Base-by-base conservation (phyloP, 2,797 vertebrate genomes). In the Epinephelus coioides region DNA sequence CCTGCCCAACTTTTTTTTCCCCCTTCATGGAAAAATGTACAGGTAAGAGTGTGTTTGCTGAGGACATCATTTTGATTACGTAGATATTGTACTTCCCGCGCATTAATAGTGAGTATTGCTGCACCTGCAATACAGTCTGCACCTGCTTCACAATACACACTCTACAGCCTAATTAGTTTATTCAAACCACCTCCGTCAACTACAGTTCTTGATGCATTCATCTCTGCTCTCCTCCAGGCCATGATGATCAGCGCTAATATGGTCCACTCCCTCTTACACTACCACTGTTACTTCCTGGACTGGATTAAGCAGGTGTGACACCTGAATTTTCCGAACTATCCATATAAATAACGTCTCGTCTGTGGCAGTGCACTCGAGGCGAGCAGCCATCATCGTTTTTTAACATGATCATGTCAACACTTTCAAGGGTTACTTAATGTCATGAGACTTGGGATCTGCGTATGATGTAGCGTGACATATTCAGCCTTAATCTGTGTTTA, bases 401-500 rank as follows among this genome's bases (percentile, higher is more conserved):
- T 91, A 91, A 90, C 88, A 9, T 89, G 89, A 93, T 91, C 91
- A 83, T 78, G 91, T 95, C 91, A 89, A 92, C 91, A 88, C 86
- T 90, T 91, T 75, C 72, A 84, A 89, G 92, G 91, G 93, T 92
- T 91, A 91, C 88, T 94, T 89, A 88, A 93, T 93, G 93, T 93
- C 90, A 90, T 81, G 93, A 93, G 93, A 91, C 91, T 90, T 17
- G 60, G 90, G 86, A 86, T 90, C 75, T 85, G 87, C 61, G 69
- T 59, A 30, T 93, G 92, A 93, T 92, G 86, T 61, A 73, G 90
- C 87, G 87, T 93, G 92, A 91, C 92, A 86, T 85, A 92, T 94
- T 93, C 93, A 89, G 92, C 93, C 91, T 93, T 92, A 93, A 94
- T 94, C 93, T 93, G 81, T 80, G 89, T 88, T 92, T 90, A 95